phyloP scores from a whole-genome alignment of 2,113 vertebrate species.

The Myrmecophaga tridactyla region DNA sequence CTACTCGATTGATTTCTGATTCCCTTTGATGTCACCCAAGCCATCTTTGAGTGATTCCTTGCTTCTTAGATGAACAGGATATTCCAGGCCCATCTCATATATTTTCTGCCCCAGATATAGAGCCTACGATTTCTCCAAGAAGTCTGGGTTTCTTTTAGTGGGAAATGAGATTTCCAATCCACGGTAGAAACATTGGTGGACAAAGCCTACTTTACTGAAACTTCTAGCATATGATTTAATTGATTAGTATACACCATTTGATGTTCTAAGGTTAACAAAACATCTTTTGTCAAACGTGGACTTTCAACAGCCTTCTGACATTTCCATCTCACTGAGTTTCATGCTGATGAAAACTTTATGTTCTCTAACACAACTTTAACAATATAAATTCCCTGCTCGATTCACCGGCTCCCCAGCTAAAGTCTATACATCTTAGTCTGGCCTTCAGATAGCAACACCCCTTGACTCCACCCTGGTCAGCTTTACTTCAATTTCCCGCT shows the following conservation, averaged over 20 bases:
- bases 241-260: neutral
- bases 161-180: neutral
- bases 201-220: neutral
- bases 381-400: neutral
- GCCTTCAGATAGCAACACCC: neutral
- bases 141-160: neutral
- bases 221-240: neutral
- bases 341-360: neutral
- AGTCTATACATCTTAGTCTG: neutral
- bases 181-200: neutral
- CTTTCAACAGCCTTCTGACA: neutral
- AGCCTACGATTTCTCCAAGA: too few species aligned
- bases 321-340: neutral
- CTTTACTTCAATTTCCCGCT: neutral
- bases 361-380: neutral
- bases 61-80: too few species aligned
- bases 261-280: neutral
- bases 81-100: too few species aligned
- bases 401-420: too few species aligned
- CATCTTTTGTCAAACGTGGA: neutral
- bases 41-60: neutral
- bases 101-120: too few species aligned
- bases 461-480: fast-evolving
- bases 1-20: neutral
- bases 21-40: too few species aligned